Evolutionary conservation across 1,140 invertebrate genomes (phyloP).

Genomic region (Whitmania pigra): DNA sequence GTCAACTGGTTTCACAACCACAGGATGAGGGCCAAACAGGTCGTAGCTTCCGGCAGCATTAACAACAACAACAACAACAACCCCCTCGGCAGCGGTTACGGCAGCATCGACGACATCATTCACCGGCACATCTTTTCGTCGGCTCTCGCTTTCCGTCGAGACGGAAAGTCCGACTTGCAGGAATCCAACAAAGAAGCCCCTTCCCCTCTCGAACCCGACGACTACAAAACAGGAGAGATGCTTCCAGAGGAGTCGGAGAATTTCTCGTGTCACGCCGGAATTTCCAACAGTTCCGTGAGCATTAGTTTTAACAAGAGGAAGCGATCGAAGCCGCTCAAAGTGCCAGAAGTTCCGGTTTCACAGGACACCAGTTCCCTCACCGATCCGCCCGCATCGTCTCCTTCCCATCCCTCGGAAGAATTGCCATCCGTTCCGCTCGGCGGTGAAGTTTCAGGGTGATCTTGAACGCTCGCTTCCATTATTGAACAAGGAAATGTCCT

Average conservation of each 20-base stretch:
- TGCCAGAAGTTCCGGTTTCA: too few relatives aligned
- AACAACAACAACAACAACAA: conserved; percentile 2
- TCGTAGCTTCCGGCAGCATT: background rate
- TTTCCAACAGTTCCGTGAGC: background rate
- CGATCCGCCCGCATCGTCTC: too few relatives aligned
- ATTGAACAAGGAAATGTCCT: background rate
- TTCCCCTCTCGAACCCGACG: too few relatives aligned
- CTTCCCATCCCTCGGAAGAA: too few relatives aligned
- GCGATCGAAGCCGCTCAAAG: conserved; percentile 2
- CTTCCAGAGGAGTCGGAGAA: background rate
- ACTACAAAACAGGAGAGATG: too few relatives aligned
- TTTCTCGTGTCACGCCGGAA: background rate
- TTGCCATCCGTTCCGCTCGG: too few relatives aligned
- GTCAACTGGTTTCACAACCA: conserved; percentile 98
- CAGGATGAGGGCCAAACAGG: conserved; percentile 80
- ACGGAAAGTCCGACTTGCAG: too few relatives aligned
- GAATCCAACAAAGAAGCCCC: too few relatives aligned
- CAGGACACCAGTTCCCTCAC: too few relatives aligned
- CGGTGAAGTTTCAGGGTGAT: background rate
- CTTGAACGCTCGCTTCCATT: too few relatives aligned
- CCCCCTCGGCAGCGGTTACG: background rate
- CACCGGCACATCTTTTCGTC: background rate
- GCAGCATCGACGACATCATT: background rate
- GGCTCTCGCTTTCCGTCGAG: too few relatives aligned
- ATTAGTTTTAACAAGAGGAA: conserved; percentile 5